phyloP scores from a whole-genome alignment of 2,888 invertebrate genomes.

The Pedicia rivosa region DNA sequence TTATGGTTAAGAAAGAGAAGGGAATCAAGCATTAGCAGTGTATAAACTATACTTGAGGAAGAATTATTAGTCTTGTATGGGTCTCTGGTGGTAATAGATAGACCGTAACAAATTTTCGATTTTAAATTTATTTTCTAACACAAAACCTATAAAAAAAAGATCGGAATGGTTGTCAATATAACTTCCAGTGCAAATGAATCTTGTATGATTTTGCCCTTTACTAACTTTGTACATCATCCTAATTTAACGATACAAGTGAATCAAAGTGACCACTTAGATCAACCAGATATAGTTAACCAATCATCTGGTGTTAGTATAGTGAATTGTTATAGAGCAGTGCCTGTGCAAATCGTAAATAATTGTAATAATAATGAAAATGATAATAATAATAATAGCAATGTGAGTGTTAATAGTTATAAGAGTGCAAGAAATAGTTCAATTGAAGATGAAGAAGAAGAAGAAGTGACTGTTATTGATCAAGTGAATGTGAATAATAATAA shows the following conservation, averaged over 20 bases:
- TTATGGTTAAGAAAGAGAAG: no score
- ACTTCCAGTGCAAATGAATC: background rate
- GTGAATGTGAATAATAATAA: background rate
- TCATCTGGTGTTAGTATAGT: constrained; percentile 26
- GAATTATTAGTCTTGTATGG: no score
- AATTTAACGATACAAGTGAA: constrained; percentile 31
- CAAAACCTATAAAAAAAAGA: no score
- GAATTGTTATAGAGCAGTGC: constrained; percentile 21
- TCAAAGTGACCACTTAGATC: constrained; percentile 12
- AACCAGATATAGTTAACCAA: constrained; percentile 15
- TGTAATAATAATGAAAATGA: constrained; percentile 7
- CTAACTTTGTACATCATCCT: constrained; percentile 19
- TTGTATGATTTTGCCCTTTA: constrained; percentile 8
- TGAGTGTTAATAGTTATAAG: constrained; percentile 12
- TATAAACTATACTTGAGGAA: no score
- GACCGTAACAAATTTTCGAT: no score
- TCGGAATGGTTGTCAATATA: no score
- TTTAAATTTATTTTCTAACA: no score
- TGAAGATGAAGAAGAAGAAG: background rate
- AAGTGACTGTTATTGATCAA: background rate
- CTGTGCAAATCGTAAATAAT: constrained; percentile 9
- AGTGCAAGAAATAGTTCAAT: constrained; percentile 14
- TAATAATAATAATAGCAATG: constrained; percentile 7
- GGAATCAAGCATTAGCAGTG: no score
- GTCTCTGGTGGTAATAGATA: no score